Evolutionary conservation across 2,888 invertebrate genomes (phyloP).

Genomic region (Euplexia lucipara): DNA sequence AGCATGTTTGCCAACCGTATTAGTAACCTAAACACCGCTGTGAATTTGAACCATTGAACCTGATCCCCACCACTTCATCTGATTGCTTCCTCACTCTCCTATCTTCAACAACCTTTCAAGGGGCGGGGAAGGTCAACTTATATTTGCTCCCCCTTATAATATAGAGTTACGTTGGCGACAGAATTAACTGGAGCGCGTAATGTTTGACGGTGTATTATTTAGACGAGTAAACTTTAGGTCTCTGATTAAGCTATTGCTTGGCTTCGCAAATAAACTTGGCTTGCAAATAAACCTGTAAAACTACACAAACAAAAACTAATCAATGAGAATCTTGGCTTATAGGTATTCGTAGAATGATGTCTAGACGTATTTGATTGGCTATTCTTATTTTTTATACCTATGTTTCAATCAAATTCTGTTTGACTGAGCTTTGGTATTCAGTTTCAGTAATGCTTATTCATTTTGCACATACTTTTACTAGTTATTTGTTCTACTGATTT

Average conservation of each 20-base stretch:
- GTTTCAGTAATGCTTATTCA: constrained; percentile 38
- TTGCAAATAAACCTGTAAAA: constrained; percentile 43
- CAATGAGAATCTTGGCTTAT: constrained; percentile 36
- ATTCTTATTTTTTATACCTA: constrained; percentile 45
- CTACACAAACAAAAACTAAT: constrained; percentile 59
- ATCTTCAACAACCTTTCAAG: constrained; percentile 31
- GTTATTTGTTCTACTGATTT: constrained; percentile 11
- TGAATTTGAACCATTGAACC: constrained; percentile 68
- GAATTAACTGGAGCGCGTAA: constrained; percentile 79
- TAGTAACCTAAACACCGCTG: constrained; percentile 82
- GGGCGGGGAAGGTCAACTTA: constrained; percentile 67
- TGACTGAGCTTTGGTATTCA: constrained; percentile 33
- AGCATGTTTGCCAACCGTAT: constrained; percentile 81
- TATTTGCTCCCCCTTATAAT: constrained; percentile 68
- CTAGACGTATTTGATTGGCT: constrained; percentile 59
- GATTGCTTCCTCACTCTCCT: constrained; percentile 46
- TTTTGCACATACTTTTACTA: constrained; percentile 25
- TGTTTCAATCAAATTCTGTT: constrained; percentile 48
- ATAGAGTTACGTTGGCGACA: constrained; percentile 73
- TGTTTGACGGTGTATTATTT: constrained; percentile 82
- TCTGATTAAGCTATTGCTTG: constrained; percentile 80
- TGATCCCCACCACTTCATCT: constrained; percentile 64
- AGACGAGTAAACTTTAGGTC: constrained; percentile 77
- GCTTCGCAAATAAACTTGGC: constrained; percentile 54
- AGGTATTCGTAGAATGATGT: constrained; percentile 46